phyloP scores from a whole-genome alignment of 2,888 invertebrate species.

The Drosophila bunnanda region DNA sequence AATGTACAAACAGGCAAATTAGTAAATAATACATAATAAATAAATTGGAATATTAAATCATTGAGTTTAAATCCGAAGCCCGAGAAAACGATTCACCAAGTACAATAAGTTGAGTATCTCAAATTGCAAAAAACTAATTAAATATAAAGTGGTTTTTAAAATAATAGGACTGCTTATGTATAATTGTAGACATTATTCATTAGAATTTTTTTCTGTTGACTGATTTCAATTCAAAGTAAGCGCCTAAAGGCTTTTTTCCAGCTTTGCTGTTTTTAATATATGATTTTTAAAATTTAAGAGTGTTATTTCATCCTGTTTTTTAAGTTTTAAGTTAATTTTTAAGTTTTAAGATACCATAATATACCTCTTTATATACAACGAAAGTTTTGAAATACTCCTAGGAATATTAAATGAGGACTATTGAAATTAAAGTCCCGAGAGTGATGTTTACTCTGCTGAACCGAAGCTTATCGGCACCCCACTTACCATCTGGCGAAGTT shows the following conservation, averaged over 20 bases:
- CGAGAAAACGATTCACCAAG: background rate
- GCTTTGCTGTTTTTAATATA: no score
- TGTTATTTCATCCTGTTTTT: no score
- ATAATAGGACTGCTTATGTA: no score
- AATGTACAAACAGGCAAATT: background rate
- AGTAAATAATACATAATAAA: background rate
- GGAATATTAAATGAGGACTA: background rate
- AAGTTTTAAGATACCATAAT: no score
- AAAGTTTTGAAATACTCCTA: background rate
- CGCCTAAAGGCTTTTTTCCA: no score
- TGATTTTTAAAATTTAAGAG: no score
- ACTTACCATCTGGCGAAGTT: slow-evolving; percentile 95
- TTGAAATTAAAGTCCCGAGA: background rate
- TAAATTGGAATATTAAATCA: background rate
- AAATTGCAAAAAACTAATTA: background rate
- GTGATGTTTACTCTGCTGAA: background rate
- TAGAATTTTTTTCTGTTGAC: no score
- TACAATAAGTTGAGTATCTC: background rate
- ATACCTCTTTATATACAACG: background rate
- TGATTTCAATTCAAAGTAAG: no score
- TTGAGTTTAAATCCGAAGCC: background rate
- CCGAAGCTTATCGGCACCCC: slow-evolving; percentile 22
- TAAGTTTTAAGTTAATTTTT: no score
- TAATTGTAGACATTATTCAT: no score
- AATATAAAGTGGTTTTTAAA: background rate